Evolutionary conservation across 2,888 invertebrate species (phyloP), one percentile per base, ranked within the genome.

Genomic region (Notodonta dromedarius): DNA sequence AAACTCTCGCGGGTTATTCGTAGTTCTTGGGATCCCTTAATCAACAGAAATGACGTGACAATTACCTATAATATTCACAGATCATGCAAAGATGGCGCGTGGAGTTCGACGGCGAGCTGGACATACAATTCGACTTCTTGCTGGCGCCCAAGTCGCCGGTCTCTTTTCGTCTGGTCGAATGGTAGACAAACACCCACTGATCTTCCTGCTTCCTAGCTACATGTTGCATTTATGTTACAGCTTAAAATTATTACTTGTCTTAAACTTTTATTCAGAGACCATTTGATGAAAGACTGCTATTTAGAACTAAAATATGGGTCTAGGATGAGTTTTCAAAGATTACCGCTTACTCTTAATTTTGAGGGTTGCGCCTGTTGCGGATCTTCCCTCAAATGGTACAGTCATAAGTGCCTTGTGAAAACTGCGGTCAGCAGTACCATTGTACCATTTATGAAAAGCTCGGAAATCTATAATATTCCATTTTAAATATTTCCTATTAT

Each of bases 71-170:
- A 58, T 63, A 42, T 71, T 88, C 83, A 42, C 90, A 97, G 96
- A 94, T 96, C 75, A 87, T 96, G 69, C 94, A 95, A 74, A 95
- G 95, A 76, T 98, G 97, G 89, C 94, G 96, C 59, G 95, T 98
- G 39, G 94, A 94, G 61, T 95, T 95, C 69, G 94, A 95, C 53
- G 94, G 96, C 13, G 95, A 96, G 54, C 84, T 98, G 69, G 95
- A 96, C 76, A 88, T 97, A 42, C 95, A 96, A 80, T 98, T 97
- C 80, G 97, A 97, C 84, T 98, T 97, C 88, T 92, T 98, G 57
- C 83, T 98, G 65, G 95, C 96, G 6, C 97, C 98, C 4, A 96
- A 96, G 84, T 95, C 95, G 9, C 96, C 97, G 16, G 95, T 97
- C 13, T 93, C 94, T 11, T 90, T 98, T 74, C 94, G 94, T 61